Evolutionary conservation across 2,888 invertebrate genomes (phyloP), one percentile per base, ranked within the genome.

Genomic region (Habrosyne pyritoides): DNA sequence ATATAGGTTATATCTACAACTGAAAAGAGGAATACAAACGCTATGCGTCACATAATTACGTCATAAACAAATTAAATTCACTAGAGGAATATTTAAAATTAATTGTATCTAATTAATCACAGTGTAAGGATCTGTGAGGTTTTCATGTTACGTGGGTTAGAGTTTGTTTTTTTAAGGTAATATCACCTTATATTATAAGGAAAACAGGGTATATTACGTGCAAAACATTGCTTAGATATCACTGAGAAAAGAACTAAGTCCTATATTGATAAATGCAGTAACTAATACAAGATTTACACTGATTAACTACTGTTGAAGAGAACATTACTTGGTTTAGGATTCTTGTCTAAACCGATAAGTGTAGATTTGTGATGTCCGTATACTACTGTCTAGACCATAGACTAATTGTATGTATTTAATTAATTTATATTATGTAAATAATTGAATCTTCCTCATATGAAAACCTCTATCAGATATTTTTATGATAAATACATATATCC

Each of bases 101-200:
- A 82, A 77, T 76, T 78, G 77, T 82, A 77, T 77, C 73, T 81
- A 81, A 73, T 78, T 73, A 86, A 86, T 86, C 86, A 86, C 86
- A 86, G 86, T 84, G 74, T 28, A 21, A 75, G 80, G 63, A 73
- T 81, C 83, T 79, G 82, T 73, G 83, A 86, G 86, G 86, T 85
- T 86, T 86, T 81, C 83, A 66, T 60, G 12, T 33, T 6, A 42
- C 42, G n/a, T n/a, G n/a, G n/a, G n/a, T 42, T 18, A 8, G 42
- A 42, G 42, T 42, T 42, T 7, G 8, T n/a, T n/a, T n/a, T n/a
- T n/a, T n/a, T n/a, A n/a, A n/a, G n/a, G n/a, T n/a, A n/a, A n/a
- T n/a, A n/a, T n/a, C n/a, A n/a, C n/a, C n/a, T n/a, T n/a, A n/a
- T n/a, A n/a, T n/a, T n/a, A n/a, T n/a, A n/a, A n/a, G n/a, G n/a